phyloP scores from a whole-genome alignment of 1,140 invertebrate species.

The Cyclina sinensis region DNA sequence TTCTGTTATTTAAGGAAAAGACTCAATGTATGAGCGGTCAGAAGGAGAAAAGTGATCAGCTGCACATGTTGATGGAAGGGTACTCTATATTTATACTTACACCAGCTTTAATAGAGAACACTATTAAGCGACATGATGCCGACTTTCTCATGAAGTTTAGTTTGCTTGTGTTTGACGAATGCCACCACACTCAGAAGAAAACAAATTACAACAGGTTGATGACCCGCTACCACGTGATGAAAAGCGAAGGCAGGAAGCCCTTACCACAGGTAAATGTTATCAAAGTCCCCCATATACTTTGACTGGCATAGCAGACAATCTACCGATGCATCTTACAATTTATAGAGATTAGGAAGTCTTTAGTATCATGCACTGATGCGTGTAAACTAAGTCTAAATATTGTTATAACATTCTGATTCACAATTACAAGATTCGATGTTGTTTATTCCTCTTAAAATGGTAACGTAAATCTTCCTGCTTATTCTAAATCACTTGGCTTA shows the following conservation, averaged over 20 bases:
- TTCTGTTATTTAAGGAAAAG: conserved; percentile 45
- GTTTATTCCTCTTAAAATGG: too few species aligned
- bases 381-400: too few species aligned
- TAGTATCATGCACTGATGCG: too few species aligned
- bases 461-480: neutral
- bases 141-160: conserved; percentile 70
- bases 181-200: conserved; percentile 83
- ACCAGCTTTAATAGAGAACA: conserved; percentile 77
- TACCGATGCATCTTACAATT: too few species aligned
- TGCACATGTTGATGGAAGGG: conserved; percentile 72
- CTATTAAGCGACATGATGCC: conserved; percentile 56
- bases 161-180: conserved; percentile 84
- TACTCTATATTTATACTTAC: conserved; percentile 78
- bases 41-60: conserved; percentile 74
- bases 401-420: too few species aligned
- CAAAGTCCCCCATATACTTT: too few species aligned
- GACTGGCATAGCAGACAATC: too few species aligned
- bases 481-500: neutral
- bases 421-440: too few species aligned
- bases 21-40: conserved; percentile 66
- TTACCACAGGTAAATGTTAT: conserved; percentile 75
- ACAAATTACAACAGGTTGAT: conserved; percentile 83
- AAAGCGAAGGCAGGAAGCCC: neutral
- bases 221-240: conserved; percentile 72
- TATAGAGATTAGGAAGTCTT: too few species aligned